Conservation (phyloP, 1,140 invertebrate species). For the Campoletis sonorensis region DNA sequence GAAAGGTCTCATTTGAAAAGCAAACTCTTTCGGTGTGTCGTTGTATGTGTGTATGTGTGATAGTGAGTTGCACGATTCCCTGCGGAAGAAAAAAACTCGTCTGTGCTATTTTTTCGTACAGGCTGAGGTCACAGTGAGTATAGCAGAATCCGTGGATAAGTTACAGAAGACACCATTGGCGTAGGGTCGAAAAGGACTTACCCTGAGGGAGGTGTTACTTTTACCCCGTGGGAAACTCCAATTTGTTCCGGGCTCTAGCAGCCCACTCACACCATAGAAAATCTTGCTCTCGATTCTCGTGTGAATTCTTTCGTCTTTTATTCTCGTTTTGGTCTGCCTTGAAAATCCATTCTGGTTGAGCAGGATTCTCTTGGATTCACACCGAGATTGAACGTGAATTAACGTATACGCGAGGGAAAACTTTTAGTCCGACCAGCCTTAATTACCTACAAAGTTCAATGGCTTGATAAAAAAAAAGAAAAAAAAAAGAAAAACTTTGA, state of each 20-base stretch:
- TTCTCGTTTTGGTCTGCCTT: neutral
- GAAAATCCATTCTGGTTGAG: neutral
- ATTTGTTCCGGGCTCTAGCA: conserved; percentile 31
- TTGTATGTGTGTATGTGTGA: too few relatives aligned
- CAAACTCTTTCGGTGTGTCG: neutral
- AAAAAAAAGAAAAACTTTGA: too few relatives aligned
- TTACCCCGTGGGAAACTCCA: conserved; percentile 33
- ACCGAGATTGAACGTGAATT: conserved; percentile 16
- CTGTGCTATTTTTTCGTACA: neutral
- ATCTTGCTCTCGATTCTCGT: conserved; percentile 26
- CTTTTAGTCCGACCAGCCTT: neutral
- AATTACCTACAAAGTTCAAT: too few relatives aligned
- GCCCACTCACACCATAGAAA: conserved; percentile 14
- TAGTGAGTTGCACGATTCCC: neutral
- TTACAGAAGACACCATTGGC: conserved; percentile 1
- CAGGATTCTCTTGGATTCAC: neutral
- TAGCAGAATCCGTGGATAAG: neutral
- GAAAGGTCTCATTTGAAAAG: neutral
- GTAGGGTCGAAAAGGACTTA: conserved; percentile 26
- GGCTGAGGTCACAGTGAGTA: neutral
- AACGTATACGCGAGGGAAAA: neutral
- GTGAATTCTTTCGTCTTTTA: neutral
- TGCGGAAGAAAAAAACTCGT: neutral
- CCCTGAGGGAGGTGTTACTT: conserved; percentile 36
- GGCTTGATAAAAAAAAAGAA: too few relatives aligned